Base-by-base conservation (phyloP, 2,888 invertebrate species). In the Orchestes rusci region DNA sequence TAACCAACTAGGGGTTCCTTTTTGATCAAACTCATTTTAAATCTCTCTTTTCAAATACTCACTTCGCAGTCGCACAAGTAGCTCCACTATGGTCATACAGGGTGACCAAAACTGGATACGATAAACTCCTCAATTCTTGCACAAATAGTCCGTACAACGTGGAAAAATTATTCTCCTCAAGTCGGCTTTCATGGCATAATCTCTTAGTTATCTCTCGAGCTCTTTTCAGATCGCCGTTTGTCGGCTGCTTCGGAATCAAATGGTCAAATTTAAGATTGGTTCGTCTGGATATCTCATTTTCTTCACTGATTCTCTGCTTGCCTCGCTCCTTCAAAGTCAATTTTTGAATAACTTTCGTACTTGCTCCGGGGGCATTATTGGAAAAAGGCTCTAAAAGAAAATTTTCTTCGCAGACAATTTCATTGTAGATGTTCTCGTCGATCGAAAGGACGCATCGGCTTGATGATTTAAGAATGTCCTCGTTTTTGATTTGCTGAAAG, bases 321-420 rank as follows among this genome's bases (percentile, higher is more conserved):
- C 72, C 63, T 57, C 84, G 84, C 1, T 67, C 68, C 1, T 72
- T 54, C 10, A 85, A 63, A 4, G 67, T 63, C 48, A 87, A 67
- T 38, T 71, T 72, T 39, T 83, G 79, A 2, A 68, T 62, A 1
- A 82, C 74, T 3, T 74, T 77, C 3, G 86, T 84, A 58, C 80
- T 75, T 0, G 84, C 86, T 1, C 87, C 88, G 1, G 82, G 76
- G 48, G 76, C 76, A 39, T 74, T 75, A 45, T 82, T 83, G 0
- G 87, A 84, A 60, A 90, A 82, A 0, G 89, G 85, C 56, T 83
- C 79, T 47, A 89, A 74, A 23, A 81, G 68, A 61, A 89, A 85
- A 0, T 74, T 70, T 63, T 90, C 90, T 20, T 72, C 70, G 60
- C 91, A 91, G 16, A 63, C 73, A 2, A 89, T 79, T 8, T 73